A percentile compares a stretch with the other conserved stretches of the same genome.
Conservation (phyloP, 2,888 invertebrate genomes). For the Volucella bombylans region DNA sequence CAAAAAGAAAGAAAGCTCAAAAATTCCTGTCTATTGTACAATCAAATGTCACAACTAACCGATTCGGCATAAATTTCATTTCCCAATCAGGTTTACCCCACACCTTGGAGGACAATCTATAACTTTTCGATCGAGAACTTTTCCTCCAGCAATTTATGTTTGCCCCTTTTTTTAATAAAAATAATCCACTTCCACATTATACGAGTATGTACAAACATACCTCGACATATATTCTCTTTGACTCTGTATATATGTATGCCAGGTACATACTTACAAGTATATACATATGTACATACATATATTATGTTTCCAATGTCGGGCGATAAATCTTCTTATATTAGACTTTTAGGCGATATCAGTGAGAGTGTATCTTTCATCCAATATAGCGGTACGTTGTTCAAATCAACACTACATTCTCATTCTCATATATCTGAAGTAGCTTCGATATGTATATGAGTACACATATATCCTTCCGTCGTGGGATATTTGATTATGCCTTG, state of each 20-base stretch:
- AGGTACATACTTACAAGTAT: no score
- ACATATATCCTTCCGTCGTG: constrained; percentile 10
- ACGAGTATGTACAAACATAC: neutral
- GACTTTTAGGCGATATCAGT: constrained; percentile 82
- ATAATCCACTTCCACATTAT: constrained; percentile 30
- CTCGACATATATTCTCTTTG: neutral
- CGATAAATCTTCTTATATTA: constrained; percentile 82
- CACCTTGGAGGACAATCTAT: no score
- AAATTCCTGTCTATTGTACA: no score
- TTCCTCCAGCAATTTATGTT: constrained; percentile 27
- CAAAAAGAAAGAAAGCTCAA: no score
- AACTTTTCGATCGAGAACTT: neutral
- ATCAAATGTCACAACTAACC: no score
- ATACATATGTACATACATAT: neutral
- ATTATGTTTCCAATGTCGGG: constrained; percentile 60
- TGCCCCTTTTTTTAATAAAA: constrained; percentile 17
- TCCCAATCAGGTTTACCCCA: no score
- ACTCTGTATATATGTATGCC: neutral
- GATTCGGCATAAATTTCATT: no score
- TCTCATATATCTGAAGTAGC: neutral
- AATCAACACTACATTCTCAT: constrained; percentile 25
- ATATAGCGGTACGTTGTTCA: constrained; percentile 19
- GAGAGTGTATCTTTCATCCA: constrained; percentile 80
- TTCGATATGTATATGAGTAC: neutral
- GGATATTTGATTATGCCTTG: constrained; percentile 48